These are phyloP conservation scores for Luperina nickerlii DNA, from an alignment of 2,888 invertebrate species.

Conservation along the genomic window DNA sequence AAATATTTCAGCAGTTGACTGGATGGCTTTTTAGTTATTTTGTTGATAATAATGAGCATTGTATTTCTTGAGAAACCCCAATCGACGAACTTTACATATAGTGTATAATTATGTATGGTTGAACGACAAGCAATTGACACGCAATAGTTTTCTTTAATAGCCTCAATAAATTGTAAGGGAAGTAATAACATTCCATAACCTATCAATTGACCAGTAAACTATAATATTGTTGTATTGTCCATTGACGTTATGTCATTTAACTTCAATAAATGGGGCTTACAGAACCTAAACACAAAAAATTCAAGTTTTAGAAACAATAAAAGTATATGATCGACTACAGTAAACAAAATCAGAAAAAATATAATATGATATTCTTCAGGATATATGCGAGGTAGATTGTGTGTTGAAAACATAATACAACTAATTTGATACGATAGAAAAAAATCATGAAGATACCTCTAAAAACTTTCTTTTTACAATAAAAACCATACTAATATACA, in stretches of 20 bases:
- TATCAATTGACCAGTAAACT: background rate
- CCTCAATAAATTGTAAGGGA: background rate
- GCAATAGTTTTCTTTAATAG: constrained; percentile 23
- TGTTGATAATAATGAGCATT: background rate
- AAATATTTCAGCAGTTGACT: background rate
- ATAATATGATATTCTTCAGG: no score
- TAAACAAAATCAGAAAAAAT: no score
- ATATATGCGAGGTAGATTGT: no score
- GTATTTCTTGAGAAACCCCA: background rate
- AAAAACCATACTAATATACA: no score
- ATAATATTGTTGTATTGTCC: background rate
- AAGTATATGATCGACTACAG: no score
- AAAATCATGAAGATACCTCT: no score
- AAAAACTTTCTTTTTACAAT: no score
- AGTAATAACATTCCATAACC: background rate
- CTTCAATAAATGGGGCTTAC: background rate
- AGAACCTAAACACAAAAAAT: no score
- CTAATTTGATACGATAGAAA: no score
- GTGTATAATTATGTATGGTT: background rate
- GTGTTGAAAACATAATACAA: no score
- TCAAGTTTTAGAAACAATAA: no score
- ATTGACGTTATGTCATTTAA: background rate
- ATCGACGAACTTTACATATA: background rate
- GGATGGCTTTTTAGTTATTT: background rate
- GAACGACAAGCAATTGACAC: background rate